Evolutionary conservation across 2,797 vertebrate species (phyloP).

Genomic region (Nannoperca australis): DNA sequence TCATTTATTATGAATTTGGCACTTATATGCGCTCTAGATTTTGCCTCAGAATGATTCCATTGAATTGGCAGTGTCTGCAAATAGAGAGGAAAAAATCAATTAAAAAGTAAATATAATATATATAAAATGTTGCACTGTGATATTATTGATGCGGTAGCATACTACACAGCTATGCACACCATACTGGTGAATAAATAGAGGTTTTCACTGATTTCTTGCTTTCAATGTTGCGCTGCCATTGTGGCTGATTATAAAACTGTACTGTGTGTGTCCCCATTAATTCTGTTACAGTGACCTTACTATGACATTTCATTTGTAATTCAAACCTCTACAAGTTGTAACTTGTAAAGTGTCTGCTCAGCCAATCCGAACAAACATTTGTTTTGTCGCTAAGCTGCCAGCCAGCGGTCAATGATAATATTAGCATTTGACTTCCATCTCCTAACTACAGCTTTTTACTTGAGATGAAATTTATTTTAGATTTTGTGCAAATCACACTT

Average conservation of each 20-base stretch:
- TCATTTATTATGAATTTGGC: not conserved
- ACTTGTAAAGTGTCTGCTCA: slow-evolving; percentile 45
- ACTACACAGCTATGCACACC: not conserved
- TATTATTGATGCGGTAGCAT: not conserved
- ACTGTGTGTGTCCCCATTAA: not conserved
- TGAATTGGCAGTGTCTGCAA: not conserved
- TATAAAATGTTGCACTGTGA: not conserved
- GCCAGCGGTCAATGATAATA: slow-evolving; percentile 19
- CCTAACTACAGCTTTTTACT: slow-evolving; percentile 2
- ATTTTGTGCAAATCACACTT: slow-evolving; percentile 5
- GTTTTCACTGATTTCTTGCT: not conserved
- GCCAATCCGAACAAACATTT: slow-evolving; percentile 51
- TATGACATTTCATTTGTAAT: slow-evolving; percentile 40
- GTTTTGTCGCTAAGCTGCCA: slow-evolving; percentile 21
- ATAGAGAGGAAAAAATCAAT: not conserved
- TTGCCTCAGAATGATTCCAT: not conserved
- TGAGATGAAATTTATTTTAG: not conserved
- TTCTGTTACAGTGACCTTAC: slow-evolving; percentile 18
- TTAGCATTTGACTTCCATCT: slow-evolving; percentile 29
- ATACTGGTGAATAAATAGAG: not conserved
- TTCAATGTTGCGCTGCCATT: slow-evolving; percentile 3
- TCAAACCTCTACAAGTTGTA: slow-evolving; percentile 33
- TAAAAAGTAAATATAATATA: not conserved
- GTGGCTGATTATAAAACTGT: not conserved
- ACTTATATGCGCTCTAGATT: not conserved